Base-by-base conservation (phyloP, 2,113 vertebrate species). In the Pteronura brasiliensis region DNA sequence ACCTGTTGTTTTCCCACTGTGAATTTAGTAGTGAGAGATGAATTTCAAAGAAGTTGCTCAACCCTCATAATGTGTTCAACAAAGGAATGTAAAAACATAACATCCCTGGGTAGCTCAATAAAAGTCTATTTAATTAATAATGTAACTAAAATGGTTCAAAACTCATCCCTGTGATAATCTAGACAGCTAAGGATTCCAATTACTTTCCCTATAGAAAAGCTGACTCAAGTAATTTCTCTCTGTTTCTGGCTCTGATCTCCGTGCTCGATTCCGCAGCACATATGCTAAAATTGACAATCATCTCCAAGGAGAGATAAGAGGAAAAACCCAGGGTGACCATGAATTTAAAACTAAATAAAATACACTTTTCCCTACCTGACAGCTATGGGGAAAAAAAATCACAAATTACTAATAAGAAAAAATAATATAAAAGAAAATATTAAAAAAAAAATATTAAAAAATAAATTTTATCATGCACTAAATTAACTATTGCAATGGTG, bases 321-420 rank as follows among this genome's bases (percentile, higher is more conserved):
- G 72, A 93, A 84, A 96, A 49, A 69, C 39, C 6, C 89, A 80
- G 25, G 39, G 34, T 61, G 20, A 49, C 20, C 49, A 85, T 49
- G 39, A 77, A 93, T 93, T 44, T 90, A 85, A 90, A 96, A 49
- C 44, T n/a, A 79, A 72, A 77, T 12, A 89, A 84, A 71, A 85
- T 84, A n/a, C 27, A 42, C 20, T 34, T 89, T 79, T 88, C 42
- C 25, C 17, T 23, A 55, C 12, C 4, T 82, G 12, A 88, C 9
- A 74, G 17, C 44, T 63, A 10, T 74, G 55, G 55, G 7, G 44
- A 47, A 57, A 69, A 90, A 90, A 85, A 76, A 76, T 13, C 42
- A 92, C 6, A 87, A 52, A 61, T 42, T 72, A 63, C 8, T 47
- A 34, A 81, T 71, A 92, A 55, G 52, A 87, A 39, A 80, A 17